A percentile compares a stretch with the other conserved stretches of the same genome.
Evolutionary conservation across 1,140 invertebrate species (phyloP).

Genomic region (Orussus abietinus): DNA sequence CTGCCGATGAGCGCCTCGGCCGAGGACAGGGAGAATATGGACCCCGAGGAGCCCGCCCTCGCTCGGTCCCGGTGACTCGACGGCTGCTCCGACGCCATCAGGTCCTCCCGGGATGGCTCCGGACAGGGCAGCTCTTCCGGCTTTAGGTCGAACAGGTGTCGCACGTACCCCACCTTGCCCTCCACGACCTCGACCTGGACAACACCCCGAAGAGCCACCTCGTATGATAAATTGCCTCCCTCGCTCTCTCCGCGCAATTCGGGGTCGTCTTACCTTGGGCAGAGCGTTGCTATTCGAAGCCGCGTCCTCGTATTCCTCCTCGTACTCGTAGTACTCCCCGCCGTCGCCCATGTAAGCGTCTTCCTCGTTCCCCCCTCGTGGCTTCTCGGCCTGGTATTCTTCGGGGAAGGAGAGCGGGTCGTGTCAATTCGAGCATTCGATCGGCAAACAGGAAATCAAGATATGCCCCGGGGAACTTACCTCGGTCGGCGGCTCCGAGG

Average conservation of each 20-base stretch:
- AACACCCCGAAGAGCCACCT: no score
- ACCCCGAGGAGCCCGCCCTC: constrained; percentile 32
- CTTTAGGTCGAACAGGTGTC: constrained; percentile 60
- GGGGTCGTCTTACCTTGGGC: constrained; percentile 26
- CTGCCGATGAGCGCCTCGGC: constrained; percentile 25
- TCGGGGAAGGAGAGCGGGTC: no score
- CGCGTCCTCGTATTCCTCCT: constrained; percentile 23
- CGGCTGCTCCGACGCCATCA: constrained; percentile 50
- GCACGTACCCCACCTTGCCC: constrained; percentile 35
- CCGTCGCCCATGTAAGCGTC: constrained; percentile 31
- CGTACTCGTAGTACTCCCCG: constrained; percentile 30
- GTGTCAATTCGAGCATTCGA: no score
- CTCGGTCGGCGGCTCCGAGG: constrained; percentile 33
- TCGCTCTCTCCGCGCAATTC: not conserved
- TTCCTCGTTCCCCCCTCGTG: constrained; percentile 21
- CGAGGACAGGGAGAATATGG: constrained; percentile 33
- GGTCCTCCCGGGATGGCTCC: constrained; percentile 46
- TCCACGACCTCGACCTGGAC: constrained; percentile 35
- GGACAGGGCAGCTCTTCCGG: constrained; percentile 65
- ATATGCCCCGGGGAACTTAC: constrained; percentile 18
- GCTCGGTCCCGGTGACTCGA: constrained; percentile 41
- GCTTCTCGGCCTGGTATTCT: constrained; percentile 23
- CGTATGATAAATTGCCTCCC: no score
- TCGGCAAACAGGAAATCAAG: constrained; percentile 3
- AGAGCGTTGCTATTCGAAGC: constrained; percentile 22